Evolutionary conservation across 2,797 vertebrate species (phyloP).

Genomic region (Oreortyx pictus): DNA sequence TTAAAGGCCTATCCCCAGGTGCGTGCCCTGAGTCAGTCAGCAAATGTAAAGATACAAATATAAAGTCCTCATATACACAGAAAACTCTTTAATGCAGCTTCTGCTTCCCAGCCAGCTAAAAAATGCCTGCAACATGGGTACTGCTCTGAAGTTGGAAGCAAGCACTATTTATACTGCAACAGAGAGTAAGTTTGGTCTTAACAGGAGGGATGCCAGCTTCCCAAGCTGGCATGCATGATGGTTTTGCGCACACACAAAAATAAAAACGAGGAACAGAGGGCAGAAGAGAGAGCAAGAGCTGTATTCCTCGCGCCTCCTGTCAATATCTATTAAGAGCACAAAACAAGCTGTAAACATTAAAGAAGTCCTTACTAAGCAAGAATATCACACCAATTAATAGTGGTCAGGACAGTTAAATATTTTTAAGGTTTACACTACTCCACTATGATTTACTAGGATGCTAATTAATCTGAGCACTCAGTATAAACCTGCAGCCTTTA

Average conservation of each 20-base stretch:
- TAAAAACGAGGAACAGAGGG: slow-evolving; percentile 59
- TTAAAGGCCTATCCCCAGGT: slow-evolving; percentile 1
- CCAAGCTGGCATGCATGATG: slow-evolving; percentile 63
- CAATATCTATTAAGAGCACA: not conserved
- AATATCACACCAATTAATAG: not conserved
- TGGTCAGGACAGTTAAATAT: not conserved
- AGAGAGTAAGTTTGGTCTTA: slow-evolving; percentile 62
- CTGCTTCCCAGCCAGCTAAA: not conserved
- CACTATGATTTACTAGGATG: not conserved
- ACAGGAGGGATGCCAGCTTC: slow-evolving; percentile 64
- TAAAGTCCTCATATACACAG: not conserved
- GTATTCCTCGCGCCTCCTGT: slow-evolving; percentile 49
- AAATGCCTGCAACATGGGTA: not conserved
- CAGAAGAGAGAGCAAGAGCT: slow-evolving; percentile 53
- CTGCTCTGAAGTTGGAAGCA: slow-evolving; percentile 57
- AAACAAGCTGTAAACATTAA: slow-evolving; percentile 54
- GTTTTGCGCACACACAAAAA: slow-evolving; percentile 38
- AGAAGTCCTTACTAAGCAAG: slow-evolving; percentile 35
- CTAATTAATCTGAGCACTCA: not conserved
- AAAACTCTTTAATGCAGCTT: not conserved
- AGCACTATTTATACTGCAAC: slow-evolving; percentile 64
- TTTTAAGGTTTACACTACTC: slow-evolving; percentile 43
- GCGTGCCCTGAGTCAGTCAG: not conserved
- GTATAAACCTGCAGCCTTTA: not conserved
- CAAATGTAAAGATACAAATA: slow-evolving; percentile 10